Evolutionary conservation across 2,797 vertebrate species (phyloP).

Genomic region (Schizopygopsis malacanthus): DNA sequence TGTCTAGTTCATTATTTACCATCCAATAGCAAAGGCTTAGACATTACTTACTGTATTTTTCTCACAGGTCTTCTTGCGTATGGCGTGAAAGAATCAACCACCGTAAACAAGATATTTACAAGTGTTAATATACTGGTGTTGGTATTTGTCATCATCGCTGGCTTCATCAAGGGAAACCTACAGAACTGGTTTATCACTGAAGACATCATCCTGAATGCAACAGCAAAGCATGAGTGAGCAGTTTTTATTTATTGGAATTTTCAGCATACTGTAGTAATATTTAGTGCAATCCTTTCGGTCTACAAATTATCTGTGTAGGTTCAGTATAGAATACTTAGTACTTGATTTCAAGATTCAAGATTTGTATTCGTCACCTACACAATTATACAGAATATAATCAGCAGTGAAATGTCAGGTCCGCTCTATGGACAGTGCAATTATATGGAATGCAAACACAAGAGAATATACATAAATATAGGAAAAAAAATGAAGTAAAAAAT

Average conservation of each 20-base stretch:
- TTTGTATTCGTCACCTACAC: too few species aligned
- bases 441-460: too few species aligned
- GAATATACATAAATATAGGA: too few species aligned
- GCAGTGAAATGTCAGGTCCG: too few species aligned
- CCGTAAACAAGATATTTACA: slow-evolving; percentile 87
- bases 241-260: neutral
- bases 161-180: slow-evolving; percentile 84
- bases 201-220: slow-evolving; percentile 68
- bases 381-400: too few species aligned
- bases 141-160: slow-evolving; percentile 82
- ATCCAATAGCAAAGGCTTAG: neutral
- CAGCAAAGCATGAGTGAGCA: slow-evolving; percentile 69
- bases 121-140: slow-evolving; percentile 82
- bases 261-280: neutral
- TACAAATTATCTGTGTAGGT: too few species aligned
- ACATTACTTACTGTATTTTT: slow-evolving; percentile 6
- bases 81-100: slow-evolving; percentile 88
- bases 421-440: too few species aligned
- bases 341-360: neutral
- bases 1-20: neutral
- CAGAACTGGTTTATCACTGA: slow-evolving; percentile 82
- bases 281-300: neutral
- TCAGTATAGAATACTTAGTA: neutral
- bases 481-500: too few species aligned
- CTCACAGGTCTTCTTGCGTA: slow-evolving; percentile 83